Percentiles rank a stretch among this genome's conserved stretches.
Conservation (phyloP, 2,113 vertebrate species). For the Ciconia stormi region DNA sequence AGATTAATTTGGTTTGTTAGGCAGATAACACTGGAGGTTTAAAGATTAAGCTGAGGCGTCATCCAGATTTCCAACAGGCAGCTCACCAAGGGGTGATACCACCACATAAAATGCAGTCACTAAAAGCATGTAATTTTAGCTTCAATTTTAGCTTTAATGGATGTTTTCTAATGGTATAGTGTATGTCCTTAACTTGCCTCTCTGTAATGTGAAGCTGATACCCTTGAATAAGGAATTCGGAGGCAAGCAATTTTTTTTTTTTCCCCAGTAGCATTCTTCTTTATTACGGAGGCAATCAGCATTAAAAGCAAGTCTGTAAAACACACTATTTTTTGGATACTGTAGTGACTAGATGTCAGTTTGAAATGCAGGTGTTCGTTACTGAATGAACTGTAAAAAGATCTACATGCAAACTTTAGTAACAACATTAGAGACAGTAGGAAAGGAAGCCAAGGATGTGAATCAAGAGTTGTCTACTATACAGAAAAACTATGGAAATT, state of each 20-base stretch:
- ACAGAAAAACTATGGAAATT: not conserved
- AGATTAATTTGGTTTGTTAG: not conserved
- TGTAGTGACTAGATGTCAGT: not conserved
- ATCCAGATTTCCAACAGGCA: not conserved
- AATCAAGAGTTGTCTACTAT: not conserved
- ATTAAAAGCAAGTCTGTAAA: not conserved
- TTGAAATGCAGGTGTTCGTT: not conserved
- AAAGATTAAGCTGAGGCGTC: not conserved
- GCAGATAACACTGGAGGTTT: not conserved
- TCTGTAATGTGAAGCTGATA: not conserved
- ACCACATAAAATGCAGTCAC: not conserved
- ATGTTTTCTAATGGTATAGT: not conserved
- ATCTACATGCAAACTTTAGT: not conserved
- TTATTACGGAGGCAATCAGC: not conserved
- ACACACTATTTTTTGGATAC: not conserved
- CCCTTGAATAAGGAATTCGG: not conserved
- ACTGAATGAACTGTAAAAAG: not conserved
- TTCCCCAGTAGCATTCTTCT: not conserved
- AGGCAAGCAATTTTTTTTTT: not conserved
- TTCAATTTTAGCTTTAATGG: conserved; percentile 25
- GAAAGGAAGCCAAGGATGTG: not conserved
- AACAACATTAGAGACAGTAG: not conserved
- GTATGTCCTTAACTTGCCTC: not conserved
- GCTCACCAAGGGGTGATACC: not conserved
- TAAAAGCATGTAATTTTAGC: not conserved